Evolutionary conservation across 2,113 vertebrate species (phyloP), one percentile per base, ranked within the genome.

Genomic region (Macaca fascicularis): DNA sequence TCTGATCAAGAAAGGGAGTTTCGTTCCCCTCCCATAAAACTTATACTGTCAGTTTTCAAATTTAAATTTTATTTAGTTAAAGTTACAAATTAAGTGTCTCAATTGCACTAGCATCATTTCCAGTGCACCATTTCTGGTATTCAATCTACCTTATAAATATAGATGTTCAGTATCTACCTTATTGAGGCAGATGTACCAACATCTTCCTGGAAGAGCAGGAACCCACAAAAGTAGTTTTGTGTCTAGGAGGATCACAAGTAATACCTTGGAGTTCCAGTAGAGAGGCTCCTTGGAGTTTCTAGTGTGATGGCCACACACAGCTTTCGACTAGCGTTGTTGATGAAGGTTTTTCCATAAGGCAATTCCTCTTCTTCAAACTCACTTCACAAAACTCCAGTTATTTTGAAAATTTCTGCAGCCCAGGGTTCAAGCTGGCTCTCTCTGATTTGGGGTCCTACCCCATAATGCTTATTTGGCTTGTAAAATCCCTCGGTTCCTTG

Each of bases 401-500:
- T 40, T n/a, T 8, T 45, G 3, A 12, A 25, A 17, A 4, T 20
- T 76, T 12, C 20, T 11, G 55, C 55, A 35, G 30, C 52, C 52
- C 12, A 1, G 0, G 11, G 3, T 61, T 76, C 20, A 61, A 19
- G 72, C 40, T n/a, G 52, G 11, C 0, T 5, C 7, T 8, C 38
- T 75, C 12, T 25, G 20, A 16, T 11, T 23, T 1, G 59, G 20
- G 52, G 55, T 10, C 17, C 72, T 76, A 48, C 52, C 20, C 72
- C 12, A 1, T 27, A 27, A 25, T 30, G 35, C 23, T n/a, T 13
- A 30, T 11, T 40, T 17, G 38, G 19, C 55, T 6, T 23, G 11
- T 45, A 61, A 43, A 45, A 45, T 25, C 72, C 50, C 30, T n/a
- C 40, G 0, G 19, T 30, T n/a, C 52, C 72, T 57, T 76, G 72